Conservation (phyloP, 2,888 invertebrate genomes). For the Allygus modestus region DNA sequence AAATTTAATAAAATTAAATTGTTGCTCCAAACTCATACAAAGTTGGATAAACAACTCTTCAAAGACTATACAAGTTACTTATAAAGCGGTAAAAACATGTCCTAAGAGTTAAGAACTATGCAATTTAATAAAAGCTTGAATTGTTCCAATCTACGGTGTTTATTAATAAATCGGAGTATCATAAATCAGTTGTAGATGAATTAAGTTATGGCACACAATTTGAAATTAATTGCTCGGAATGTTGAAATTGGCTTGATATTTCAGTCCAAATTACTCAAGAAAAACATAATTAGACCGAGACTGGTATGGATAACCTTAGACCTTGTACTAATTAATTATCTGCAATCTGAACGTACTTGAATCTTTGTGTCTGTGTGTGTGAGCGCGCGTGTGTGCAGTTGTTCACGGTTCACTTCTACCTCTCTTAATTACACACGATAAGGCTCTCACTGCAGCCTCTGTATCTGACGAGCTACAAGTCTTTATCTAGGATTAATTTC, state of each 20-base stretch:
- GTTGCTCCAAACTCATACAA: no score
- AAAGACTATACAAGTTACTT: no score
- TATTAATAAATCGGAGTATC: no score
- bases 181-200: no score
- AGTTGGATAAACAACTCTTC: no score
- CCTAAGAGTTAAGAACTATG: no score
- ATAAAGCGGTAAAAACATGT: no score
- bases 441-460: neutral
- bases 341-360: neutral
- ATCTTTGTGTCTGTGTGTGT: neutral
- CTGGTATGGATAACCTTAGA: slow-evolving; percentile 23
- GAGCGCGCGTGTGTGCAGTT: slow-evolving; percentile 3
- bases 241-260: neutral
- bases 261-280: neutral
- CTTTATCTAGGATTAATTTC: slow-evolving; percentile 37
- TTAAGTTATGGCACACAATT: no score
- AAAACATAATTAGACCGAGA: slow-evolving; percentile 18
- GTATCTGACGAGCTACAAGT: slow-evolving; percentile 22
- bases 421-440: slow-evolving; percentile 41
- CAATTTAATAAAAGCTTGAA: no score
- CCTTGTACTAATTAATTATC: slow-evolving; percentile 46
- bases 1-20: no score
- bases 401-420: slow-evolving; percentile 15
- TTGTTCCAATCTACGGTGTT: no score
- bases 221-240: neutral